Conservation (phyloP, 1,140 invertebrate species). For the Eupeodes corollae region DNA sequence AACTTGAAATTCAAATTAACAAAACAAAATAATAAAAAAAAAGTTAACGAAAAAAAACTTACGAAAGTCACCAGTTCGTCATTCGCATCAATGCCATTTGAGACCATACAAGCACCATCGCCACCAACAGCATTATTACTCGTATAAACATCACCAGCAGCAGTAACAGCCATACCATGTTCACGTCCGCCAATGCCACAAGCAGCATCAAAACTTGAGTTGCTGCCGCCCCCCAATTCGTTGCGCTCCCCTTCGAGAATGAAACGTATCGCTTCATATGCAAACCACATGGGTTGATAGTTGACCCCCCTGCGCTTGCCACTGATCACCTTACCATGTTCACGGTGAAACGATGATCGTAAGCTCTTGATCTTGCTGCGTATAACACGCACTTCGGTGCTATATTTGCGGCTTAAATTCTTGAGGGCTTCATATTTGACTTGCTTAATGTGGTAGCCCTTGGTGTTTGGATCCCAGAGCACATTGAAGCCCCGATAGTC, state of each 20-base stretch:
- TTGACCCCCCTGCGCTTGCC: slow-evolving; percentile 26
- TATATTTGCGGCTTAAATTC: slow-evolving; percentile 27
- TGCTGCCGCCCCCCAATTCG: background rate
- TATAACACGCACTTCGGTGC: slow-evolving; percentile 32
- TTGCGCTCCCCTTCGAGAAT: slow-evolving; percentile 25
- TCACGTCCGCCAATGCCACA: background rate
- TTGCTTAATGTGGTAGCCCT: slow-evolving; percentile 34
- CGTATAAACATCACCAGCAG: slow-evolving; percentile 4
- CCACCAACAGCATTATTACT: slow-evolving; percentile 21
- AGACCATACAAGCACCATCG: slow-evolving; percentile 13
- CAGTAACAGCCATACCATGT: background rate
- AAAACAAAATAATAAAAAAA: slow-evolving; percentile 7
- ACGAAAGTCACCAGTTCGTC: background rate
- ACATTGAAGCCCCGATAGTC: slow-evolving; percentile 30
- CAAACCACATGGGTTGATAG: slow-evolving; percentile 36
- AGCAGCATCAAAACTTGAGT: background rate
- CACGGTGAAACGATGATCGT: slow-evolving; percentile 32
- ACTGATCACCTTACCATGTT: slow-evolving; percentile 31
- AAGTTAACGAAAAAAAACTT: background rate
- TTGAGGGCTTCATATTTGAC: slow-evolving; percentile 34
- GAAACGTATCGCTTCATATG: slow-evolving; percentile 33
- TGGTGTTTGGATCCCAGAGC: slow-evolving; percentile 34
- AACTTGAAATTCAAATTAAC: background rate
- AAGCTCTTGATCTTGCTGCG: slow-evolving; percentile 34
- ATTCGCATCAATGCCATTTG: too few species aligned